Conservation (phyloP, 2,888 invertebrate species). For the Lathronympha strigana region DNA sequence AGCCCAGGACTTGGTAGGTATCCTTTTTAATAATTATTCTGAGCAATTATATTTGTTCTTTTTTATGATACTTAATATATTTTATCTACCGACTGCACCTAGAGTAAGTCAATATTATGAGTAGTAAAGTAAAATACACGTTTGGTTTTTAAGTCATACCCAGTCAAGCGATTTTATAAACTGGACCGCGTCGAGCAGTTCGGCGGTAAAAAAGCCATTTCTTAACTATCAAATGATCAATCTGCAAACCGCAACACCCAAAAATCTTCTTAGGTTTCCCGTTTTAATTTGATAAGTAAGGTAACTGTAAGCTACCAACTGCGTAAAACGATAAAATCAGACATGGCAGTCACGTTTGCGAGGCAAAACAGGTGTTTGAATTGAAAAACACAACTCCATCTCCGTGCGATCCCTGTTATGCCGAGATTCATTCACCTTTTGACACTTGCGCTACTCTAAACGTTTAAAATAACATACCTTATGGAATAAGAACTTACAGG, state of each 20-base stretch:
- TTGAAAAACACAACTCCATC: conserved; percentile 36
- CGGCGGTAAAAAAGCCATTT: background rate
- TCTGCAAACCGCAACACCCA: conserved; percentile 5
- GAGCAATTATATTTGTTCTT: too few relatives aligned
- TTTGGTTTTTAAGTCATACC: too few relatives aligned
- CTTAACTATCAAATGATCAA: background rate
- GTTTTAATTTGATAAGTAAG: conserved; percentile 16
- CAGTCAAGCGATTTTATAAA: too few relatives aligned
- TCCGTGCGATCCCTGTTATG: conserved; percentile 48
- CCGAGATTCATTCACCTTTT: conserved; percentile 65
- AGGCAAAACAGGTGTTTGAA: conserved; percentile 38
- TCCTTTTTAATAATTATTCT: too few relatives aligned
- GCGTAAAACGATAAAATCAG: conserved; percentile 29
- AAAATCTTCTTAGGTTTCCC: background rate
- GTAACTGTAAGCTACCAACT: conserved; percentile 27
- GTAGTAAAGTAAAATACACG: too few relatives aligned
- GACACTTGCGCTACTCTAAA: conserved; percentile 48
- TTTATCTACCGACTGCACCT: too few relatives aligned
- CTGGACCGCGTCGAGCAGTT: background rate
- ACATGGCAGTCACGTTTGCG: conserved; percentile 29
- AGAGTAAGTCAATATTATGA: too few relatives aligned
- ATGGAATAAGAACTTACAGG: conserved; percentile 66
- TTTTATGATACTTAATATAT: too few relatives aligned
- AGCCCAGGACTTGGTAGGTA: too few relatives aligned
- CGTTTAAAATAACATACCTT: conserved; percentile 61